Percentiles rank a stretch among this genome's conserved stretches.
These are phyloP conservation scores for Ennomos quercinarius DNA, from an alignment of 2,888 invertebrate species.

Conservation along the genomic window DNA sequence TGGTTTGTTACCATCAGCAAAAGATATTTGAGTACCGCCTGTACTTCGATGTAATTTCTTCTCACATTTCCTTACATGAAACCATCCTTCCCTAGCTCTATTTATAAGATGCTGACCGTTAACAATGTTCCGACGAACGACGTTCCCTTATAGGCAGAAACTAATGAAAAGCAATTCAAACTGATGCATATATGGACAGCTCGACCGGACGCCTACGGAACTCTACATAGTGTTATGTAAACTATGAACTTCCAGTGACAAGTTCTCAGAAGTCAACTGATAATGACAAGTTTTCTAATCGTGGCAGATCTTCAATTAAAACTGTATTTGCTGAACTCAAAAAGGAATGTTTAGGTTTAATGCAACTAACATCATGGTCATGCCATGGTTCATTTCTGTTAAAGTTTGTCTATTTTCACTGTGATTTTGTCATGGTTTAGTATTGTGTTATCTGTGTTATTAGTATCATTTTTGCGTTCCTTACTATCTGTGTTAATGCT, in stretches of 20 bases:
- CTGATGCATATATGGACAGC: slow-evolving; percentile 25
- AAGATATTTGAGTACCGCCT: no score
- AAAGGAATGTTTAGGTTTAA: background rate
- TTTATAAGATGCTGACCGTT: slow-evolving; percentile 1
- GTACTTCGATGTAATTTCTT: background rate
- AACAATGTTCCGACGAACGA: slow-evolving; percentile 12
- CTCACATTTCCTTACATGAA: slow-evolving; percentile 2
- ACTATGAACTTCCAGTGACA: slow-evolving; percentile 2
- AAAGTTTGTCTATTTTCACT: no score
- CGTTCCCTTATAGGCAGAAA: slow-evolving; percentile 12
- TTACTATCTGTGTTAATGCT: no score
- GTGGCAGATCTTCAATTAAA: slow-evolving; percentile 1
- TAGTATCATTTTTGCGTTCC: no score
- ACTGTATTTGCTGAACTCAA: background rate
- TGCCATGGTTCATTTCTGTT: no score
- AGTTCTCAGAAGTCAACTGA: background rate
- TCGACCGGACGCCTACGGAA: slow-evolving; percentile 15
- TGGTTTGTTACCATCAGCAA: no score
- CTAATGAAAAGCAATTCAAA: slow-evolving; percentile 34
- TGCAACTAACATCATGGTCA: background rate
- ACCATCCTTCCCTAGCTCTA: background rate
- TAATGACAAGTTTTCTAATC: slow-evolving; percentile 9
- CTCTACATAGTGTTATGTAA: slow-evolving; percentile 12
- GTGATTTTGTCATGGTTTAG: no score
- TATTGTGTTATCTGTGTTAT: no score